Conservation (phyloP, 1,140 invertebrate species). For the Hyles vespertilio region DNA sequence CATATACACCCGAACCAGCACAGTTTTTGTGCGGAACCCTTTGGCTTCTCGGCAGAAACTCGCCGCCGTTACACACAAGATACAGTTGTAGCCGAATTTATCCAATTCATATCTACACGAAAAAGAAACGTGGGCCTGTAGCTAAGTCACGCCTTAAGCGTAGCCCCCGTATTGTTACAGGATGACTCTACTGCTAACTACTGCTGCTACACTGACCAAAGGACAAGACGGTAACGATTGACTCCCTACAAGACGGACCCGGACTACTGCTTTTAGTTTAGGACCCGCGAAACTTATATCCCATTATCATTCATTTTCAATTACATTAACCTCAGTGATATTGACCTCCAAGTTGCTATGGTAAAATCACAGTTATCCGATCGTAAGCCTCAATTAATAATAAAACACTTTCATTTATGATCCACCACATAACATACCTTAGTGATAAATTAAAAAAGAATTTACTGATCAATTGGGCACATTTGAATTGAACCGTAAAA, state of each 20-base stretch:
- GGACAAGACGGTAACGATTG: slow-evolving; percentile 21
- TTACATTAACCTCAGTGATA: slow-evolving; percentile 9
- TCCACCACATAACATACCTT: slow-evolving; percentile 17
- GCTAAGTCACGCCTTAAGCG: slow-evolving; percentile 23
- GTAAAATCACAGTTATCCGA: slow-evolving; percentile 14
- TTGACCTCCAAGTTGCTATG: not conserved
- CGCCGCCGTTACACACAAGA: slow-evolving; percentile 16
- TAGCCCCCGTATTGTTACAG: slow-evolving; percentile 21
- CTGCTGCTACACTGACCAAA: slow-evolving; percentile 6
- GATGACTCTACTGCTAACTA: slow-evolving; percentile 13
- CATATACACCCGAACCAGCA: slow-evolving; percentile 20
- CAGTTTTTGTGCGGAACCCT: slow-evolving; percentile 21
- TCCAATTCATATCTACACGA: slow-evolving; percentile 23
- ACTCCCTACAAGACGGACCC: slow-evolving; percentile 17
- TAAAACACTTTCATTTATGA: slow-evolving; percentile 19
- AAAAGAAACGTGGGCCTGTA: slow-evolving; percentile 19
- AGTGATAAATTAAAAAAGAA: slow-evolving; percentile 14
- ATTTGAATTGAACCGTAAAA: slow-evolving; percentile 17
- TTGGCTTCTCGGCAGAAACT: slow-evolving; percentile 15
- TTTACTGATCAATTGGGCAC: slow-evolving; percentile 12
- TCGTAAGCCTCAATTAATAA: slow-evolving; percentile 6
- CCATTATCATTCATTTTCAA: slow-evolving; percentile 21
- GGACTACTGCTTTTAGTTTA: slow-evolving; percentile 18
- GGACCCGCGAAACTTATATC: slow-evolving; percentile 11
- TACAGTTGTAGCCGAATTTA: slow-evolving; percentile 15